phyloP scores from a whole-genome alignment of 2,113 vertebrate species.

The Marmota monax region DNA sequence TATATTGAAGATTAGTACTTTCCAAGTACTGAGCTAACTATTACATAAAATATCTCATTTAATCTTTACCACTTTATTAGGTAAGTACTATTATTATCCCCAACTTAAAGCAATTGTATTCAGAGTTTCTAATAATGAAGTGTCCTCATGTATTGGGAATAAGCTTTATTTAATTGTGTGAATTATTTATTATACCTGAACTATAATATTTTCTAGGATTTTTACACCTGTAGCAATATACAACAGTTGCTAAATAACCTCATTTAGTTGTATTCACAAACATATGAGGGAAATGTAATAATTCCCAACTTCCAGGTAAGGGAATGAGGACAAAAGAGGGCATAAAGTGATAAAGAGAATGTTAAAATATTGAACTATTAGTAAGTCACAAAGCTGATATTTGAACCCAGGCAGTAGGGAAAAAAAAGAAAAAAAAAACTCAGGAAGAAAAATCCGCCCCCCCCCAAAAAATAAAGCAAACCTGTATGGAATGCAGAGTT shows the following conservation, averaged over 20 bases:
- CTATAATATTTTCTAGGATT: not conserved
- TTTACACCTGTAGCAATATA: not conserved
- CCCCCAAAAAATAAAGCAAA: too few species aligned
- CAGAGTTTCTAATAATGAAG: not conserved
- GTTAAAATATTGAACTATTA: not conserved
- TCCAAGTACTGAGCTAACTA: not conserved
- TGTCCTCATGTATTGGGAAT: not conserved
- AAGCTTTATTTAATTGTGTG: not conserved
- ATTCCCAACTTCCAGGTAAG: not conserved
- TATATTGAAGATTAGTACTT: not conserved
- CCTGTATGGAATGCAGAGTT: not conserved
- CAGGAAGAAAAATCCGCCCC: not conserved
- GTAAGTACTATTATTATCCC: not conserved
- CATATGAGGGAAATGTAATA: not conserved
- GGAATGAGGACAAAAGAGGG: not conserved
- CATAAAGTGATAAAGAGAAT: not conserved
- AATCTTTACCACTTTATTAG: not conserved
- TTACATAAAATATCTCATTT: not conserved
- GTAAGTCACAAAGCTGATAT: not conserved
- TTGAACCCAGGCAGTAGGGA: not conserved
- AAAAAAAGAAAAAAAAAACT: not conserved
- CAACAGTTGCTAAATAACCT: not conserved
- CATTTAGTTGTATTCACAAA: not conserved
- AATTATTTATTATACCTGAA: slow-evolving; percentile 22
- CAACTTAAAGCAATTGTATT: not conserved